Base-by-base conservation (phyloP, 2,113 vertebrate genomes). In the Spea bombifrons region DNA sequence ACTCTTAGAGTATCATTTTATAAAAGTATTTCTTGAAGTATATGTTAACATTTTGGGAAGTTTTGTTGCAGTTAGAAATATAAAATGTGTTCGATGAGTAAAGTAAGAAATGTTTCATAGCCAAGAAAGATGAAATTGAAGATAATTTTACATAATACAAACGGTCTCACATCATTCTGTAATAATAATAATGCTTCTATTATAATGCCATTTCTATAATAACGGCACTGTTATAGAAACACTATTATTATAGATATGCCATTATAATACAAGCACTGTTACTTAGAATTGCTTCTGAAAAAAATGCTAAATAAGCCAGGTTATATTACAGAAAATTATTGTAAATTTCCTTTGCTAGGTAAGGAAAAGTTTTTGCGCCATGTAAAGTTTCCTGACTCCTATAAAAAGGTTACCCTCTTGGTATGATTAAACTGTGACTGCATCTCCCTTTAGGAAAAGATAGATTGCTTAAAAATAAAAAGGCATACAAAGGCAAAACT, bases 201-300 rank as follows among this genome's bases (percentile, higher is more conserved):
- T 93, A 90, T 91, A 91, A 92, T 88, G 90, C 86, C 84, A 90
- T 93, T 91, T 89, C 88, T 90, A 79, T 91, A 91, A 92, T 92
- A 92, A 93, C 92, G 90, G 90, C 88, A 90, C 84, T 92, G 89
- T 92, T 92, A 92, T 90, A 91, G 78, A 93, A 92, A 92, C 91
- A 93, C 89, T 86, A 88, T 92, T 90, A 92, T 92, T 92, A 91
- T 77, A 89, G 89, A 90, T 92, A 90, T 90, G 84, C 89, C 90
- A 89, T 93, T 92, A 92, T 89, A 90, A 92, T 86, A 88, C 90
- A 92, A 84, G 85, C 88, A 89, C 85, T 84, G 88, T 91, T 92
- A 91, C 92, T 93, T 90, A 91, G 87, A 90, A 92, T 90, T 91
- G 87, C 90, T 90, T 90, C 84, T 87, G 86, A 90, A 91, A 88